A percentile compares a stretch with the other conserved stretches of the same genome.
These are phyloP conservation scores for Folsomia candida DNA, from an alignment of 2,888 invertebrate species.

Conservation along the genomic window DNA sequence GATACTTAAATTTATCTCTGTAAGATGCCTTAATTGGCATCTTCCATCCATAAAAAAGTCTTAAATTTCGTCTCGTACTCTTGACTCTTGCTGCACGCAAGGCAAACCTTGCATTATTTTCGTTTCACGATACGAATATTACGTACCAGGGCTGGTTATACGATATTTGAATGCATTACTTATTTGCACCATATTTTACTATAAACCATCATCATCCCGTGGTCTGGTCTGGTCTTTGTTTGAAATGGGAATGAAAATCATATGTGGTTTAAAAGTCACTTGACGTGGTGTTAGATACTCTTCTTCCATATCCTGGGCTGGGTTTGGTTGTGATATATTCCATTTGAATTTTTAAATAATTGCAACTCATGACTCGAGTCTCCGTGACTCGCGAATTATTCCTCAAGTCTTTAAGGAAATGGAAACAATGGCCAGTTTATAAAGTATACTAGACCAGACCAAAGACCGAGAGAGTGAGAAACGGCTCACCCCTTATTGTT, in stretches of 20 bases:
- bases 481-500: neutral
- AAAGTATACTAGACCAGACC: neutral
- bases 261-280: neutral
- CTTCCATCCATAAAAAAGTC: neutral
- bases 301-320: neutral
- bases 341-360: constrained; percentile 9
- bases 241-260: neutral
- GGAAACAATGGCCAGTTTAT: constrained; percentile 11
- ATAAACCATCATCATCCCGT: no score
- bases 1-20: constrained; percentile 7
- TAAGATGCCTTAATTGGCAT: constrained; percentile 1
- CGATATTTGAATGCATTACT: no score
- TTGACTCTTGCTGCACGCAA: neutral
- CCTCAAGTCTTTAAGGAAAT: neutral
- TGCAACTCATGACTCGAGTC: constrained; percentile 18
- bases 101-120: neutral
- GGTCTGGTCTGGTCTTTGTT: no score
- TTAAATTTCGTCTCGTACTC: neutral
- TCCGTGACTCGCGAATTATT: constrained; percentile 20
- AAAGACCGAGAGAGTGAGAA: neutral
- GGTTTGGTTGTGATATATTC: neutral
- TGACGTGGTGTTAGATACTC: neutral
- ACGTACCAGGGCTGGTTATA: no score
- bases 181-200: no score
- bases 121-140: no score